Evolutionary conservation across 2,113 vertebrate genomes (phyloP).

Genomic region (Apodemus sylvaticus): DNA sequence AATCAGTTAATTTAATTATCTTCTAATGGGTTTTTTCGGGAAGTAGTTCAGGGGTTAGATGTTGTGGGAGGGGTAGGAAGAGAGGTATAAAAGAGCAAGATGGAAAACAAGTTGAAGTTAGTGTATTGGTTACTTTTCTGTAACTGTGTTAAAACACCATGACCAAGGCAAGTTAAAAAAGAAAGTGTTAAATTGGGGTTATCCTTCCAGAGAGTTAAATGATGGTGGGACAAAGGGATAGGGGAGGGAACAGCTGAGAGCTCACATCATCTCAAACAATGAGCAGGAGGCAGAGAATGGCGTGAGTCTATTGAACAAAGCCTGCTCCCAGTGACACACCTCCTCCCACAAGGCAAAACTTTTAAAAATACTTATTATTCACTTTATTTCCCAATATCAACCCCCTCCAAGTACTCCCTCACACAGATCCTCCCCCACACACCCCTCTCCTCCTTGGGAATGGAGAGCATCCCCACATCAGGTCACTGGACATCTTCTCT

Average conservation of each 20-base stretch:
- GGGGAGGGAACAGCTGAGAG: neutral
- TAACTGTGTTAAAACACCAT: neutral
- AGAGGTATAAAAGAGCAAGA: neutral
- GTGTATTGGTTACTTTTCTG: neutral
- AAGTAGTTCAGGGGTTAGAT: too few relatives aligned
- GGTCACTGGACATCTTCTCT: too few relatives aligned
- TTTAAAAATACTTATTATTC: neutral
- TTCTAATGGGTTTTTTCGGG: neutral
- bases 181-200: neutral
- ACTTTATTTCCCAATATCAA: too few relatives aligned
- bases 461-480: too few relatives aligned
- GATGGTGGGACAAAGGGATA: neutral
- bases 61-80: too few relatives aligned
- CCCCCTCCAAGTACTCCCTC: too few relatives aligned
- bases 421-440: too few relatives aligned
- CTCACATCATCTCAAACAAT: neutral
- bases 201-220: too few relatives aligned
- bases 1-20: conserved; percentile 16
- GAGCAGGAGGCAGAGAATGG: neutral
- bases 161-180: neutral
- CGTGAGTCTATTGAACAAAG: neutral
- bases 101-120: conserved; percentile 15
- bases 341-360: neutral
- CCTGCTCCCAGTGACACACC: neutral
- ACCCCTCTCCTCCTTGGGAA: too few relatives aligned